phyloP scores from a whole-genome alignment of 2,797 vertebrate species.

The Rallus crepitans region DNA sequence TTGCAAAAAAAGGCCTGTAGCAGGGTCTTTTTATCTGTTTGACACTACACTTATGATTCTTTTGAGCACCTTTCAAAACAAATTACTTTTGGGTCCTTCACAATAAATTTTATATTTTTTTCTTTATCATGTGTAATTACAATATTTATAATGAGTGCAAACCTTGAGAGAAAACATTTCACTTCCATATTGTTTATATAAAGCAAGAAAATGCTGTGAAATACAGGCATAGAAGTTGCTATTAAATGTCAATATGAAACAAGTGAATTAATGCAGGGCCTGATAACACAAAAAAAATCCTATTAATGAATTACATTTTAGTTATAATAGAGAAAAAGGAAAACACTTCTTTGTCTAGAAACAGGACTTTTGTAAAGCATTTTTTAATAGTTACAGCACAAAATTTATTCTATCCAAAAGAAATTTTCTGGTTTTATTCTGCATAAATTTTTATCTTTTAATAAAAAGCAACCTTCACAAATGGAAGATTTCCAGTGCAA shows the following conservation, averaged over 20 bases:
- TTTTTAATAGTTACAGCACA: background rate
- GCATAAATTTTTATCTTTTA: background rate
- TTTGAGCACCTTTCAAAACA: background rate
- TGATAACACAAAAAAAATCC: background rate
- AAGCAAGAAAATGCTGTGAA: background rate
- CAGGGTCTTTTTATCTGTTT: background rate
- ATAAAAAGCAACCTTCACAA: background rate
- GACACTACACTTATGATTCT: background rate
- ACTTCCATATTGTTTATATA: background rate
- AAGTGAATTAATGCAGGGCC: background rate
- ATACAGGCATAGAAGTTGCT: background rate
- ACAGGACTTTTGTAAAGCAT: background rate
- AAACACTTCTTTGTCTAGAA: background rate
- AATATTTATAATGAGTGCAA: background rate
- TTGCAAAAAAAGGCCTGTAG: background rate
- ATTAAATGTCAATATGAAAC: background rate
- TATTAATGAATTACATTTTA: background rate
- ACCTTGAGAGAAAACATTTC: background rate
- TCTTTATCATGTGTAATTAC: background rate
- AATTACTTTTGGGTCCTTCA: background rate
- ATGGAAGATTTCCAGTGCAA: background rate
- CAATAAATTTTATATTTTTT: background rate
- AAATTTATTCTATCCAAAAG: background rate
- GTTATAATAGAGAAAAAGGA: background rate
- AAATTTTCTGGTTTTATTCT: background rate